Base-by-base conservation (phyloP, 2,797 vertebrate species). In the Scolopax rusticola region DNA sequence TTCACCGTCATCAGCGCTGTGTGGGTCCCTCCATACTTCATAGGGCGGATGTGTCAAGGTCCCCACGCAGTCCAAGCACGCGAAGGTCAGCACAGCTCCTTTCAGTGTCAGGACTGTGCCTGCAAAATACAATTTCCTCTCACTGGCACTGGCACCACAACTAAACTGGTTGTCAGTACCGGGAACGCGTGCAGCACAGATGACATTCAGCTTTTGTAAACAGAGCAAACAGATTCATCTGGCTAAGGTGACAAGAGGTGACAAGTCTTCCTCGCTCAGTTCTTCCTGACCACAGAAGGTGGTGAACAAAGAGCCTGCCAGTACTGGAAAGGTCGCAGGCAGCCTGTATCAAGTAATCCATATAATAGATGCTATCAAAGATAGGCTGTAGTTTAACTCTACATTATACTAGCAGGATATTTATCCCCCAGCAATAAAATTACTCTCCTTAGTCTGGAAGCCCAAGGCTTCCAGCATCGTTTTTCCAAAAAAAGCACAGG, bases 11-110 rank as follows among this genome's bases (percentile, higher is more conserved):
- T 99, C 99, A 2, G 97, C 94, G 48, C 96, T 98, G 51, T 99
- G 99, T 41, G 96, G 98, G 93, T 99, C 99, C 89, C 98, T 98
- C 99, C 99, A 99, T 65, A 99, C 98, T 98, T 99, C 99, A 4
- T 99, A 99, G 0, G 99, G 99, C 15, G 98, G 98, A 86, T 98
- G 98, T 79, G 99, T 98, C 95, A 99, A 94, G 3, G 97, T 97
- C 11, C 99, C 99, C 94, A 96, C 95, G 97, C 98, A 99, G 97
- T 99, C 99, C 98, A 99, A 95, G 96, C 99, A 99, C 7, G 98
- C 98, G 28, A 99, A 99, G 73, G 98, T 98, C 97, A 99, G 95
- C 84, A 99, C 98, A 2, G 99, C 99, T 96, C 99, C 99, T 94
- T 99, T 99, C 95, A 99, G 96, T 84, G 99, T 99, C 94, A 99